A percentile compares a stretch with the other conserved stretches of the same genome.
phyloP scores from a whole-genome alignment of 2,113 vertebrate species.

The Malurus melanocephalus region DNA sequence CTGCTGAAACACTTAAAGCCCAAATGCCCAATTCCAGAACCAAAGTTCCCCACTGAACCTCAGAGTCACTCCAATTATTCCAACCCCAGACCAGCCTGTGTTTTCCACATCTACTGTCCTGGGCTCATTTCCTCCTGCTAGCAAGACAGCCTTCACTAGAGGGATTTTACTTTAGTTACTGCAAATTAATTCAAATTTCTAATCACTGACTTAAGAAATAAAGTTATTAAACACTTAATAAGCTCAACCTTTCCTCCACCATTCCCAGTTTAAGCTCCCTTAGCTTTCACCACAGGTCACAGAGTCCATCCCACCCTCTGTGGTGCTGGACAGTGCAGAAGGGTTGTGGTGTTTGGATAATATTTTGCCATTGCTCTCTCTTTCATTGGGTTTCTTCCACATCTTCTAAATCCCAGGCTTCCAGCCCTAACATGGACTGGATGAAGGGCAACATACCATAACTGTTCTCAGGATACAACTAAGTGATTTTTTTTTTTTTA shows the following conservation, averaged over 20 bases:
- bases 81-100: neutral
- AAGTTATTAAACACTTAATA: neutral
- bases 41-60: neutral
- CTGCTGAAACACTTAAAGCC: neutral
- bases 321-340: neutral
- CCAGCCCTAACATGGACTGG: no score
- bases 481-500: neutral
- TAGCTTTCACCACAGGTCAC: neutral
- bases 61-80: neutral
- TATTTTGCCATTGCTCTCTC: neutral
- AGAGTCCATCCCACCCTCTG: neutral
- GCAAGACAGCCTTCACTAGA: neutral
- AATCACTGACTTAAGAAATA: neutral
- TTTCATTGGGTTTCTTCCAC: neutral
- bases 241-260: neutral
- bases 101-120: neutral
- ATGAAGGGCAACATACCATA: neutral
- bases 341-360: rapidly evolving
- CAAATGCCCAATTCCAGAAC: neutral
- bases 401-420: neutral
- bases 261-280: neutral
- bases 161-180: neutral
- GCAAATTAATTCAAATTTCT: neutral
- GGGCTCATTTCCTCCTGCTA: neutral
- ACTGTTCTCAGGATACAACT: neutral